phyloP scores from a whole-genome alignment of 2,797 vertebrate species.

The Manis pentadactyla region DNA sequence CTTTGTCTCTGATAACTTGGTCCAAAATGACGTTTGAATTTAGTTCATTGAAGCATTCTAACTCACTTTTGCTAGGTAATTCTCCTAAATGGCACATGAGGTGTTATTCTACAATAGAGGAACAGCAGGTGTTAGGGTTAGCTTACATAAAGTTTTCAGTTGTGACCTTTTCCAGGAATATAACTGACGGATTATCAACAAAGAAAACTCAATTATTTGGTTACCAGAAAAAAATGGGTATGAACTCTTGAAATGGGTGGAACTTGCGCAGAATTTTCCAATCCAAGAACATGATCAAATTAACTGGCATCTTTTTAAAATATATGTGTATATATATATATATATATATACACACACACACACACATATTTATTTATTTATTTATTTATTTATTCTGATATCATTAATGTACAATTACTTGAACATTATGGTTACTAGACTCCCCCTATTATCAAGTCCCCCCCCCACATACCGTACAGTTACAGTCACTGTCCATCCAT shows the following conservation, averaged over 20 bases:
- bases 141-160: background rate
- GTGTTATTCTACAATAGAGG: background rate
- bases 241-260: background rate
- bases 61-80: background rate
- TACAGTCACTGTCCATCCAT: too few relatives aligned
- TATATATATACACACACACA: too few relatives aligned
- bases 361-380: too few relatives aligned
- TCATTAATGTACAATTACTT: too few relatives aligned
- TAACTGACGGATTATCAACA: background rate
- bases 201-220: background rate
- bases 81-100: background rate
- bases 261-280: background rate
- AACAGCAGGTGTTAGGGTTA: background rate
- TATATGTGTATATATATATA: too few relatives aligned
- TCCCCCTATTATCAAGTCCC: too few relatives aligned
- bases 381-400: too few relatives aligned
- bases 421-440: too few relatives aligned
- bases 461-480: fast-evolving
- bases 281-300: background rate
- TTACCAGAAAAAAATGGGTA: background rate
- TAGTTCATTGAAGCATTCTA: background rate
- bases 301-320: background rate
- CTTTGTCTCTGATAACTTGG: background rate
- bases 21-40: background rate
- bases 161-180: background rate